phyloP scores from a whole-genome alignment of 1,140 invertebrate genomes.

The Pissodes strobi region DNA sequence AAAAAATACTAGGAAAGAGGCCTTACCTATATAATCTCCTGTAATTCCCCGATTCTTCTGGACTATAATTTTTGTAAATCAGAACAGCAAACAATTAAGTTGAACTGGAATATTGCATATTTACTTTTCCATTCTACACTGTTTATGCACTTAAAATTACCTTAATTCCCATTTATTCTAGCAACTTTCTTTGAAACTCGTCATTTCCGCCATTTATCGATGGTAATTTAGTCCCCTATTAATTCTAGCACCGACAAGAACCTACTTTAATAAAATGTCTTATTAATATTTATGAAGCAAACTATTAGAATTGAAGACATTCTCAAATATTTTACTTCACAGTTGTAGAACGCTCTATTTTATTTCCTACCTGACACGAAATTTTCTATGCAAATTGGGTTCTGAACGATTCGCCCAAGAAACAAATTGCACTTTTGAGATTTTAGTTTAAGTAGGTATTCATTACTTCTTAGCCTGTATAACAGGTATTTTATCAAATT shows the following conservation, averaged over 20 bases:
- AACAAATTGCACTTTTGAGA: slow-evolving; percentile 35
- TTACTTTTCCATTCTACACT: not conserved
- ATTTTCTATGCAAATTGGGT: slow-evolving; percentile 31
- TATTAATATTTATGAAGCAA: slow-evolving; percentile 31
- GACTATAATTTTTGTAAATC: no score
- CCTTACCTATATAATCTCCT: no score
- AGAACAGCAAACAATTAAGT: no score
- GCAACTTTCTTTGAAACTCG: slow-evolving; percentile 20
- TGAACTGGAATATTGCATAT: no score
- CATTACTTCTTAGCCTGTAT: slow-evolving; percentile 29
- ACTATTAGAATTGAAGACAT: slow-evolving; percentile 31
- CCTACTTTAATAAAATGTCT: slow-evolving; percentile 28
- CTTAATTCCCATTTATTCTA: slow-evolving; percentile 15
- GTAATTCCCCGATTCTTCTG: no score
- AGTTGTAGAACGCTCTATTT: slow-evolving; percentile 24
- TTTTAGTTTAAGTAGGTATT: slow-evolving; percentile 29
- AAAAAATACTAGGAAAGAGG: no score
- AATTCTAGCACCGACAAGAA: slow-evolving; percentile 15
- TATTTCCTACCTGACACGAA: slow-evolving; percentile 31
- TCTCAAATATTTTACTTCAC: slow-evolving; percentile 32
- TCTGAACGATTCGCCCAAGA: slow-evolving; percentile 15
- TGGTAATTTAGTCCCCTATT: slow-evolving; percentile 24
- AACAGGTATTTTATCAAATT: slow-evolving; percentile 27
- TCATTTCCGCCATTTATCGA: slow-evolving; percentile 32
- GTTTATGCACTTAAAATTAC: slow-evolving; percentile 5